Percentiles rank a stretch among this genome's conserved stretches.
Conservation (phyloP, 2,113 vertebrate species). For the Camelus bactrianus region DNA sequence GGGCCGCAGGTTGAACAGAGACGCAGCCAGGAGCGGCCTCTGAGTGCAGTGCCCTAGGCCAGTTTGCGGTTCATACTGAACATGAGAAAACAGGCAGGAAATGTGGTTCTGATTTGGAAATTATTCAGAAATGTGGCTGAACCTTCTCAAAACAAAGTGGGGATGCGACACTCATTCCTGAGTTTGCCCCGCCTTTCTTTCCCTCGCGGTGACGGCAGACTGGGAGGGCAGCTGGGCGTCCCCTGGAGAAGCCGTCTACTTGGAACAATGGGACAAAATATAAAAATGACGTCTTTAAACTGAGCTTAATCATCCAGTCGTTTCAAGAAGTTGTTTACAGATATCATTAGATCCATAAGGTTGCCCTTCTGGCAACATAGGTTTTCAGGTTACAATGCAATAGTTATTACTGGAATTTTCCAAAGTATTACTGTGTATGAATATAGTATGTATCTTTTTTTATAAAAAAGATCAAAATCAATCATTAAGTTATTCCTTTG, state of each 20-base stretch:
- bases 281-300: background rate
- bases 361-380: background rate
- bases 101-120: slow-evolving; percentile 21
- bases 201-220: background rate
- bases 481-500: background rate
- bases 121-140: slow-evolving; percentile 32
- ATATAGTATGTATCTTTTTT: background rate
- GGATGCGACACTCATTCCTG: background rate
- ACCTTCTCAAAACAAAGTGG: background rate
- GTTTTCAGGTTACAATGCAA: background rate
- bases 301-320: background rate
- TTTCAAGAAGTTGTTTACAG: background rate
- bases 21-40: background rate
- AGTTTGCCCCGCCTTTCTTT: background rate
- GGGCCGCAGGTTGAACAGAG: background rate
- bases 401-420: slow-evolving; percentile 1
- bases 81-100: slow-evolving; percentile 23
- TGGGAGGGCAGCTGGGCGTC: background rate
- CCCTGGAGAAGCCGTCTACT: background rate
- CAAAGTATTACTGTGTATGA: background rate
- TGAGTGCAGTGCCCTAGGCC: background rate
- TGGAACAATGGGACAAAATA: background rate
- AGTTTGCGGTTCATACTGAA: background rate
- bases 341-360: background rate
- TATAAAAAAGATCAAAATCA: background rate